Conservation (phyloP, 2,797 vertebrate species). For the Psittacula echo region DNA sequence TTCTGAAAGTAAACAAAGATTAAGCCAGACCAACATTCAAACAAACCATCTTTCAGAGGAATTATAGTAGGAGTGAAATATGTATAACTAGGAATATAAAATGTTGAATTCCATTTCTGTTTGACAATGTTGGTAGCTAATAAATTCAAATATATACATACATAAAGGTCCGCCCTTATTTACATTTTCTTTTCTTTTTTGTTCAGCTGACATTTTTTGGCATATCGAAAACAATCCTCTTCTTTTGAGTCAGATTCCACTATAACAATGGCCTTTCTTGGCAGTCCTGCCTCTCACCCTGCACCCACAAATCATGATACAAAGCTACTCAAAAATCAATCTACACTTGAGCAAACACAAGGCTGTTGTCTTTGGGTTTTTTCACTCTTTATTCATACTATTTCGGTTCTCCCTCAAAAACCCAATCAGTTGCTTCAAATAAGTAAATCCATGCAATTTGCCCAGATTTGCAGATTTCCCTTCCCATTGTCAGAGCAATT, state of each 20-base stretch:
- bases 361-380: background rate
- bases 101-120: constrained; percentile 36
- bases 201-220: constrained; percentile 46
- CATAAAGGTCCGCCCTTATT: constrained; percentile 42
- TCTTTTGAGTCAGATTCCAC: constrained; percentile 45
- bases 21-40: background rate
- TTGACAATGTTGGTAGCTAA: constrained; percentile 36
- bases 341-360: constrained; percentile 18
- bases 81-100: background rate
- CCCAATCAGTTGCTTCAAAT: background rate
- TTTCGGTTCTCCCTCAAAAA: background rate
- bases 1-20: background rate
- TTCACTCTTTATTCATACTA: background rate
- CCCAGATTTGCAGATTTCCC: background rate
- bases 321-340: constrained; percentile 28
- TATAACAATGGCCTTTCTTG: constrained; percentile 48
- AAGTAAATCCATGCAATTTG: background rate
- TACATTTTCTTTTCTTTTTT: constrained; percentile 52
- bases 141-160: constrained; percentile 53
- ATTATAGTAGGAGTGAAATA: constrained; percentile 56
- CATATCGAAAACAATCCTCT: constrained; percentile 48
- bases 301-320: constrained; percentile 44
- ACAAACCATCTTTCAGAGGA: constrained; percentile 14
- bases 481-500: background rate
- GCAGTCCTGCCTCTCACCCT: constrained; percentile 2